A percentile compares a stretch with the other conserved stretches of the same genome.
Conservation (phyloP, 1,140 invertebrate genomes). For the Zeugodacus cucurbitae region DNA sequence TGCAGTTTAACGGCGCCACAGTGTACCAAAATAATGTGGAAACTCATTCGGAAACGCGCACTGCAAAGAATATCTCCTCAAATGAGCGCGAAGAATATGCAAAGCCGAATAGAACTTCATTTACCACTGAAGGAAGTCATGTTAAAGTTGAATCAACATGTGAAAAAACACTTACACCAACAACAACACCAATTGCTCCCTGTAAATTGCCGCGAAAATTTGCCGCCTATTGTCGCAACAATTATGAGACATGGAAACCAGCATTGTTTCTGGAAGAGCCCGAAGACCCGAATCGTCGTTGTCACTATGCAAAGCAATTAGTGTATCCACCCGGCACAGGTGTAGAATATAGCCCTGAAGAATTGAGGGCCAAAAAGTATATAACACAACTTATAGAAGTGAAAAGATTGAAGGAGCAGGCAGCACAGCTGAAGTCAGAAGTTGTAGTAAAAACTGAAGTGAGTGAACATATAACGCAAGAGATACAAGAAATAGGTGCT, state of each 20-base stretch:
- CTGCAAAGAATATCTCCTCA: neutral
- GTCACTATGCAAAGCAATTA: slow-evolving; percentile 59
- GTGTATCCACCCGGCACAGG: slow-evolving; percentile 60
- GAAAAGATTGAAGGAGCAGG: neutral
- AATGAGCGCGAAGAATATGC: neutral
- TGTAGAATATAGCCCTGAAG: slow-evolving; percentile 63
- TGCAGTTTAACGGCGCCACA: neutral
- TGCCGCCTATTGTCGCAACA: slow-evolving; percentile 57
- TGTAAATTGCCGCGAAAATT: slow-evolving; percentile 56
- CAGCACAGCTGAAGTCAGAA: neutral
- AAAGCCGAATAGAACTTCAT: neutral
- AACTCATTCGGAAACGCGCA: neutral
- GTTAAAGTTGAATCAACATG: neutral
- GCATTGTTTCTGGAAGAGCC: slow-evolving; percentile 62
- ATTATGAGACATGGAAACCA: slow-evolving; percentile 64
- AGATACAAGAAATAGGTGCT: slow-evolving; percentile 41
- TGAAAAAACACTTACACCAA: neutral
- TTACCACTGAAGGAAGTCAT: neutral
- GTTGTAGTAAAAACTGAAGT: neutral
- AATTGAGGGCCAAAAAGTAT: slow-evolving; percentile 56
- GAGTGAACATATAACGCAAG: neutral
- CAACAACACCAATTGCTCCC: neutral
- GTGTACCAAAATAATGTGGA: neutral
- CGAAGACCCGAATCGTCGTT: slow-evolving; percentile 58
- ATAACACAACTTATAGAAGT: slow-evolving; percentile 37